These are phyloP conservation scores for Ceuthmochares aereus DNA, from an alignment of 2,113 vertebrate species.

Conservation along the genomic window DNA sequence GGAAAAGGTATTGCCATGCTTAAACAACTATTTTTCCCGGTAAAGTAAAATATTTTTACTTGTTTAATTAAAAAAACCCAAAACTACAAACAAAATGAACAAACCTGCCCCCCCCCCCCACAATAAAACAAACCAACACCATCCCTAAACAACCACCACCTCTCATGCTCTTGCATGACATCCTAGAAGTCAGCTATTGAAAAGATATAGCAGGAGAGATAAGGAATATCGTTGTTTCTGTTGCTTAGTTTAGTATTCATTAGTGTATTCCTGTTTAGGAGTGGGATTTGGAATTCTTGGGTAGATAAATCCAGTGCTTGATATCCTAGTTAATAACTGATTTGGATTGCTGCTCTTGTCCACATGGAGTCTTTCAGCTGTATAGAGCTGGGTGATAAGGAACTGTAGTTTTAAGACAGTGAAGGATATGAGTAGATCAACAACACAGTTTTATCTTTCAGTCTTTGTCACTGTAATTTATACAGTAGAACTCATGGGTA, in stretches of 20 bases:
- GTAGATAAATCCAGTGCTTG: neutral
- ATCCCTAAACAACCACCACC: too few species aligned
- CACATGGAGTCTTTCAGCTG: neutral
- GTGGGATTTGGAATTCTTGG: neutral
- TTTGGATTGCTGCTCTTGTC: neutral
- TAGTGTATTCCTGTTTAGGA: neutral
- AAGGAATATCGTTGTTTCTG: neutral
- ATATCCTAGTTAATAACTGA: neutral
- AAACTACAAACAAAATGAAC: neutral
- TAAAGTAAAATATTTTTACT: neutral
- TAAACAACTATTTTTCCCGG: neutral
- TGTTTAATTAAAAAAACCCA: neutral
- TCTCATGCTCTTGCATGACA: neutral
- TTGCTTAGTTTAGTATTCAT: neutral
- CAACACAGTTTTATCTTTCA: neutral
- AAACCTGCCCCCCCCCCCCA: too few species aligned
- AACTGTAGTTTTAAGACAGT: neutral
- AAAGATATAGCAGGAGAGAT: neutral
- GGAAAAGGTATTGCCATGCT: neutral
- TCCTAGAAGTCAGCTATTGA: neutral
- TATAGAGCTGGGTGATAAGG: neutral
- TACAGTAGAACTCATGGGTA: neutral
- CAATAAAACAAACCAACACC: neutral
- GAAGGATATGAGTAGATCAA: neutral
- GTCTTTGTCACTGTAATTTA: neutral